Base-by-base conservation (phyloP, 2,797 vertebrate genomes). In the Threskiornis aethiopicus region DNA sequence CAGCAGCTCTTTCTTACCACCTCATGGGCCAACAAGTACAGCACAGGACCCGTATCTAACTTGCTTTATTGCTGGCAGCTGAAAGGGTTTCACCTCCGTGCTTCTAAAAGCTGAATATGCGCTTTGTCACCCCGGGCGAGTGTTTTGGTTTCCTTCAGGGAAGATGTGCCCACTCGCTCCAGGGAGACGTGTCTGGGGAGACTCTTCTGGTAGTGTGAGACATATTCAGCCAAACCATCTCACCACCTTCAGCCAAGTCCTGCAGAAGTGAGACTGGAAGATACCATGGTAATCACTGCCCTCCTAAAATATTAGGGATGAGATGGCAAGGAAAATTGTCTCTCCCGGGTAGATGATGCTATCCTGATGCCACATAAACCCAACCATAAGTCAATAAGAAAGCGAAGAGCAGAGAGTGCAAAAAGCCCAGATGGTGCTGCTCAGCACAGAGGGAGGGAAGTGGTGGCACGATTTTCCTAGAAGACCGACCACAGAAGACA, bases 401-500 rank as follows among this genome's bases (percentile, higher is more conserved):
- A 84, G 64, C 31, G 37, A 81, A 62, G 42, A 90, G 69, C 29
- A 73, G 57, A 73, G 33, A 44, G 37, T 57, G 15, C 70, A 87
- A 69, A 87, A 78, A 79, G 37, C 70, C 28, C 55, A 90, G 70
- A 41, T 1, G 1, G 31, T 1, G 1, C 46, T 51, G 58, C 57
- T 95, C 39, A 47, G 67, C 55, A 58, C 22, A 51, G 66, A 57
- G 61, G 71, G 54, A 72, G 77, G 65, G 84, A 90, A 89, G 62
- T 8, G 16, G 76, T 64, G 58, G 71, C 86, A 37, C 1, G 28
- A 80, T 94, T 85, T 79, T 66, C 73, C 73, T 72, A 79, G 71
- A 92, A 95, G 89, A 73, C 58, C 8, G 3, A 47, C 80, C 61
- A 31, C 71, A 90, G 79, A 70, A 94, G 83, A 83, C 80, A 91